These are phyloP conservation scores for Caenorhabditis elegans DNA, from an alignment of 1,140 invertebrate genomes.

Conservation along the genomic window WBcel235 BX284605.5:10519501-10520000, in stretches of 20 bases:
- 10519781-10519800: neutral
- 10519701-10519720: neutral
- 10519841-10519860: neutral
- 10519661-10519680: too few relatives aligned
- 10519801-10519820: neutral
- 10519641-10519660: too few relatives aligned
- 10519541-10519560: too few relatives aligned
- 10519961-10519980: neutral
- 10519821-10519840: constrained; percentile 14
- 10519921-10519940: neutral
- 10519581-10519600: too few relatives aligned
- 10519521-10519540: too few relatives aligned
- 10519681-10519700: too few relatives aligned
- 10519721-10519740: constrained; percentile 4
- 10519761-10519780: constrained; percentile 21
- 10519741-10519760: constrained; percentile 4
- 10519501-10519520: too few relatives aligned
- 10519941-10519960: neutral
- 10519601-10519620: too few relatives aligned
- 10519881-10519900: constrained; percentile 16
- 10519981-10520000: constrained; percentile 6
- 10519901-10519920: neutral
- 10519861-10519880: constrained; percentile 28
- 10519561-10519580: too few relatives aligned
- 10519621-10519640: too few relatives aligned